A percentile compares a stretch with the other conserved stretches of the same genome.
These are phyloP conservation scores for Hypomecis atomaria DNA, from an alignment of 2,888 invertebrate genomes.

Conservation along the genomic window DNA sequence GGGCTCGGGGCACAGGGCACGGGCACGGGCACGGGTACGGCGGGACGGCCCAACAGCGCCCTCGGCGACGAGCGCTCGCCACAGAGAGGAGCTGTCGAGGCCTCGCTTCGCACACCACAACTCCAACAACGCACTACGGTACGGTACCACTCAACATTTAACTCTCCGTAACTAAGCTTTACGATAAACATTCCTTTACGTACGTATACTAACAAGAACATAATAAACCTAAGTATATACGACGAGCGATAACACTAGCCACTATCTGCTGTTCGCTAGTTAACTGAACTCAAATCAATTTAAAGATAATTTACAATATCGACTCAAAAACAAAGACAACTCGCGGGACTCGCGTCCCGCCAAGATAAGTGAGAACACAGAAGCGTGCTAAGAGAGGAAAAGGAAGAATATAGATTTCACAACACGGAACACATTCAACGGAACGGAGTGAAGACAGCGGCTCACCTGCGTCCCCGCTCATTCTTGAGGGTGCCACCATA, in stretches of 20 bases:
- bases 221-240: conserved; percentile 70
- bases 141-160: conserved; percentile 84
- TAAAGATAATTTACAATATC: conserved; percentile 80
- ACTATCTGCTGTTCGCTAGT: conserved; percentile 83
- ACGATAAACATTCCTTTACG: conserved; percentile 81
- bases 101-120: conserved; percentile 68
- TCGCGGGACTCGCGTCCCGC: conserved; percentile 81
- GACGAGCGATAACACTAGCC: conserved; percentile 84
- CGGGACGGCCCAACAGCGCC: conserved; percentile 59
- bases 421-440: conserved; percentile 86
- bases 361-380: conserved; percentile 85
- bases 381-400: conserved; percentile 86
- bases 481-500: conserved; percentile 99
- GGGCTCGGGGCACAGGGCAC: conserved; percentile 32
- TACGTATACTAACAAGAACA: conserved; percentile 82
- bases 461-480: conserved; percentile 99
- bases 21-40: conserved; percentile 38
- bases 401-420: conserved; percentile 83
- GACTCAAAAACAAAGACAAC: conserved; percentile 82
- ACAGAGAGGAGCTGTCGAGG: conserved; percentile 72
- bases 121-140: conserved; percentile 82
- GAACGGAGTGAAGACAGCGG: conserved; percentile 86
- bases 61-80: conserved; percentile 54
- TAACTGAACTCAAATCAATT: conserved; percentile 81
- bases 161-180: conserved; percentile 81